Evolutionary conservation across 1,140 invertebrate species (phyloP).

Genomic region (Trichoplusia ni): DNA sequence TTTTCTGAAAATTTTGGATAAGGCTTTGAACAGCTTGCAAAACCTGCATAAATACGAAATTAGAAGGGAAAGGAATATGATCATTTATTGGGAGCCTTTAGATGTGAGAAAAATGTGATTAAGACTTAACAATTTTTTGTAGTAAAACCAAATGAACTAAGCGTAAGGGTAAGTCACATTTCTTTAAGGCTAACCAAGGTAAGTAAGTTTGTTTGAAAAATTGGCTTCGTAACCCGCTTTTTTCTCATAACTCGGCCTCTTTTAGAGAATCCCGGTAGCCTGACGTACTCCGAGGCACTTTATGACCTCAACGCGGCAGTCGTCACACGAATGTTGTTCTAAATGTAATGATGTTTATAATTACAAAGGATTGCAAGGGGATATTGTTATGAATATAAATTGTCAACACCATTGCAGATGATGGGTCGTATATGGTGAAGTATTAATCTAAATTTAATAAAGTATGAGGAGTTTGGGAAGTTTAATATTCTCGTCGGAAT

Average conservation of each 20-base stretch:
- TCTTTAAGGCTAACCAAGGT: too few relatives aligned
- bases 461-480: too few relatives aligned
- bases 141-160: too few relatives aligned
- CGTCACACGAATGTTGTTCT: slow-evolving; percentile 13
- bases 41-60: too few relatives aligned
- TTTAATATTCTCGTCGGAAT: too few relatives aligned
- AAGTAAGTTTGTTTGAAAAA: too few relatives aligned
- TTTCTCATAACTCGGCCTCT: not conserved
- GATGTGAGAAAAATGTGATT: not conserved
- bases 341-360: slow-evolving; percentile 21
- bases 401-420: not conserved
- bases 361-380: slow-evolving; percentile 16
- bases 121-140: too few relatives aligned
- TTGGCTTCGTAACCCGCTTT: not conserved
- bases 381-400: slow-evolving; percentile 23
- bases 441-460: slow-evolving; percentile 19
- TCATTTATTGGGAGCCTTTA: not conserved
- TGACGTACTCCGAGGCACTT: slow-evolving; percentile 10
- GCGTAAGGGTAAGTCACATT: too few relatives aligned
- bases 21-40: too few relatives aligned
- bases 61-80: too few relatives aligned
- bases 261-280: not conserved
- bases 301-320: slow-evolving; percentile 12
- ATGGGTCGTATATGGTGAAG: not conserved
- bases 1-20: too few relatives aligned